A percentile compares a stretch with the other conserved stretches of the same genome.
phyloP scores from a whole-genome alignment of 2,888 invertebrate species.

The Agrotis clavis region DNA sequence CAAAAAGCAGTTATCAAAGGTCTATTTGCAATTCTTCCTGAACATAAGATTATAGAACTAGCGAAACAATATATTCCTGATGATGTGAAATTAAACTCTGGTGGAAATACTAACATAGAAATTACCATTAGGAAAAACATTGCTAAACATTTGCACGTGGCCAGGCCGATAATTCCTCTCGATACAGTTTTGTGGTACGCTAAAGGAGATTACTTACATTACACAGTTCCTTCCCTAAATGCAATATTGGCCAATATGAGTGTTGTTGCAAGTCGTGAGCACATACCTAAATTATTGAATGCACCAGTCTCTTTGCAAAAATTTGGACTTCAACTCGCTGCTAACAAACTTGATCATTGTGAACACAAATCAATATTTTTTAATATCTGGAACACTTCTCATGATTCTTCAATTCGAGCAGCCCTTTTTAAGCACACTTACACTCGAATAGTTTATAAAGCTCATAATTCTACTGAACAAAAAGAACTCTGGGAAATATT shows the following conservation, averaged over 20 bases:
- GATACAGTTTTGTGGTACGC: conserved; percentile 72
- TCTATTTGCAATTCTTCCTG: conserved; percentile 73
- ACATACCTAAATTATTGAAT: conserved; percentile 71
- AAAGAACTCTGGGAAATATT: conserved; percentile 58
- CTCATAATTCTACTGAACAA: too few relatives aligned
- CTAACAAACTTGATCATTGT: conserved; percentile 68
- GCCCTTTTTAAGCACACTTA: too few relatives aligned
- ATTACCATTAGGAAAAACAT: conserved; percentile 77
- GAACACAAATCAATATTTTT: conserved; percentile 70
- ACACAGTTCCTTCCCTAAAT: conserved; percentile 77
- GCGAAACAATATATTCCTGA: conserved; percentile 75
- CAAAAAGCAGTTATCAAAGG: conserved; percentile 73
- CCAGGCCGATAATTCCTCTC: conserved; percentile 73
- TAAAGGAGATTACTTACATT: conserved; percentile 83
- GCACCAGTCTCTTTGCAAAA: conserved; percentile 79
- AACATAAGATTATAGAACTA: conserved; percentile 68
- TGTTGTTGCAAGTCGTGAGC: conserved; percentile 61
- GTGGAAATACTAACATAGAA: conserved; percentile 65
- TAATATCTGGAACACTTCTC: too few relatives aligned
- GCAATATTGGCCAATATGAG: conserved; percentile 77
- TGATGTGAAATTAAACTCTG: conserved; percentile 77
- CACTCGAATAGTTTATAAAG: too few relatives aligned
- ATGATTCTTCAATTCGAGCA: too few relatives aligned
- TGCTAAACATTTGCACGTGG: conserved; percentile 77
- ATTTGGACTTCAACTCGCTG: conserved; percentile 73